These are phyloP conservation scores for Neoarius graeffei DNA, from an alignment of 2,113 vertebrate genomes.

Conservation along the genomic window DNA sequence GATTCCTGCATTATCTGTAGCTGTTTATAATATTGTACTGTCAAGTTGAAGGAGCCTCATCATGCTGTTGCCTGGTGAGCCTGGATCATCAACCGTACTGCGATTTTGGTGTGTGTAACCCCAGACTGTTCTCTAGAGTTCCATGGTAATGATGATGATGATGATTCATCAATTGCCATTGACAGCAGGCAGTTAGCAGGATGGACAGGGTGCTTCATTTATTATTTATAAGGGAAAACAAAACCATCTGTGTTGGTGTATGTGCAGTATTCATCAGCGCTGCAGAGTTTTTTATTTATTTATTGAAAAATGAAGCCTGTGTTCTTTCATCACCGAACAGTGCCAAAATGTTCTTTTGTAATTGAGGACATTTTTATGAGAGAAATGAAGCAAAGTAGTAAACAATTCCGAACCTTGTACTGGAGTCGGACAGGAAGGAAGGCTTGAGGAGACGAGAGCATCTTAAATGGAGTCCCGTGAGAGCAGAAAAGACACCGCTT, in stretches of 20 bases:
- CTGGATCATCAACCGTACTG: not conserved
- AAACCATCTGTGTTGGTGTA: slow-evolving; percentile 54
- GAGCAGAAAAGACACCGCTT: slow-evolving; percentile 18
- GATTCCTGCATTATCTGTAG: not conserved
- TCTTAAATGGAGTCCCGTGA: not conserved
- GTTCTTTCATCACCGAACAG: not conserved
- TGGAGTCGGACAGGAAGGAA: not conserved
- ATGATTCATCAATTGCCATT: slow-evolving; percentile 25
- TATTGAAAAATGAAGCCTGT: not conserved
- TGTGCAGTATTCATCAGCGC: not conserved
- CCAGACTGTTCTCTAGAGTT: not conserved
- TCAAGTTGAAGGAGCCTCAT: not conserved
- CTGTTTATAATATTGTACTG: not conserved
- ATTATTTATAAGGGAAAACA: slow-evolving; percentile 52
- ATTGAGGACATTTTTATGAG: not conserved
- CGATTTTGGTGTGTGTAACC: not conserved
- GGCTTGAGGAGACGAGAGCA: not conserved
- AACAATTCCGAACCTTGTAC: not conserved
- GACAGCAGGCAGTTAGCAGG: slow-evolving; percentile 47
- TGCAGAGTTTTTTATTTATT: no score
- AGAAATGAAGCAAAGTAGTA: slow-evolving; percentile 13
- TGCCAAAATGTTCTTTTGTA: not conserved
- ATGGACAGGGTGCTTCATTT: slow-evolving; percentile 23
- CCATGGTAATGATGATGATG: not conserved
- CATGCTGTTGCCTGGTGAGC: not conserved